phyloP scores from a whole-genome alignment of 2,888 invertebrate genomes.

The Andrena haemorrhoa region DNA sequence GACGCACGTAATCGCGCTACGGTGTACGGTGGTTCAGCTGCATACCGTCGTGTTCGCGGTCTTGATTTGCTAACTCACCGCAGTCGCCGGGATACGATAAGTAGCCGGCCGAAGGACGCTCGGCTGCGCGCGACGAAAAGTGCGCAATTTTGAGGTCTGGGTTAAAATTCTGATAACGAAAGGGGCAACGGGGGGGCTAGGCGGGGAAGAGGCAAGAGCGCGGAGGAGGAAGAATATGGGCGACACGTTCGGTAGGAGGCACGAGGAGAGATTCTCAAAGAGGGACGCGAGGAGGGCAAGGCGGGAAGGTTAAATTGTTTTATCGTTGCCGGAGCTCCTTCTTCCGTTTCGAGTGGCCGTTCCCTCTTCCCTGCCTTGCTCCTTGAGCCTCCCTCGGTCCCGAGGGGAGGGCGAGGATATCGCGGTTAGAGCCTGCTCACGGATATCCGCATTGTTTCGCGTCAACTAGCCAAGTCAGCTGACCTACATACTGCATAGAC shows the following conservation, averaged over 20 bases:
- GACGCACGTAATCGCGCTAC: conserved; percentile 13
- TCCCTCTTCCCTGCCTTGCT: not conserved
- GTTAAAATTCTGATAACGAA: not conserved
- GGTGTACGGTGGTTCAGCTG: conserved; percentile 5
- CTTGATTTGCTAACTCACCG: not conserved
- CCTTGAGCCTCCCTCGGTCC: not conserved
- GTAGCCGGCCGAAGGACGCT: not conserved
- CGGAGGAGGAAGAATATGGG: not conserved
- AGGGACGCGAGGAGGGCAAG: not conserved
- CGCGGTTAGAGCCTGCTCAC: conserved; percentile 58
- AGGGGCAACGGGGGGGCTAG: no score
- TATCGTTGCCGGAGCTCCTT: conserved; percentile 33
- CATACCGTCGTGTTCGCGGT: conserved; percentile 2
- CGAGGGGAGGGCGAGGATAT: conserved; percentile 31
- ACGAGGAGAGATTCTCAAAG: not conserved
- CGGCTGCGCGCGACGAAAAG: not conserved
- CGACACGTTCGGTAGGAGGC: not conserved
- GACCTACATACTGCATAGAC: conserved; percentile 75
- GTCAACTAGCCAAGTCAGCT: conserved; percentile 78
- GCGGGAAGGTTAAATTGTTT: conserved; percentile 32
- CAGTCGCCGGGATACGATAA: not conserved
- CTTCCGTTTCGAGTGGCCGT: conserved; percentile 29
- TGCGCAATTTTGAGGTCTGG: not conserved
- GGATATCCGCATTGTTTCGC: conserved; percentile 80
- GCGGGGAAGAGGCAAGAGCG: no score